Base-by-base conservation (phyloP, 1,140 invertebrate species). In the Papilio machaon region DNA sequence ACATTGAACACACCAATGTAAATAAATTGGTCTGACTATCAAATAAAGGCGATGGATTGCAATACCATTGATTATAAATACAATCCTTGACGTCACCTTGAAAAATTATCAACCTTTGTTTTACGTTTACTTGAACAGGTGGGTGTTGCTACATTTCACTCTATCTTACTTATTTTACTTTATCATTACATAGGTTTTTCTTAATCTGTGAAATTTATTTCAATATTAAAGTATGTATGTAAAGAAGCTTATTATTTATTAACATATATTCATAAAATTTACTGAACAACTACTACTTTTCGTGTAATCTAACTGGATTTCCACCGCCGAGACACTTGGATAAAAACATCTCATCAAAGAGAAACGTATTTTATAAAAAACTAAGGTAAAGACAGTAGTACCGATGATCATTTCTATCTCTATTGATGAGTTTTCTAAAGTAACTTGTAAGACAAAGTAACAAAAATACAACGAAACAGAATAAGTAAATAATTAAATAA, bases 101-200 rank as follows among this genome's bases (percentile, higher is more conserved):
- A 54, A 46, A n/a, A 75, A 54, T 76, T 52, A 76, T 52, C 74
- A 49, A 46, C 73, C 19, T 76, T 52, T 76, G 74, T 76, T 30
- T n/a, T 47, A 11, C 74, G 74, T 52, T 70, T 52, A 19, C 46
- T 76, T 76, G 23, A 2, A 76, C 74, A 76, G 74, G 47, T 76
- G 73, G 58, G 58, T 47, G 47, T 23, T 23, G n/a, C 46, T 43
- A 49, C 73, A 76, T 52, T 52, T 49, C 52, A 58, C 17, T 43
- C 4, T 7, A 43, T 73, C 38, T 30, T 30, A 30, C 23, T 30
- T 30, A 30, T 30, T 30, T 30, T 30, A 30, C 23, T 30, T 30
- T 30, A 30, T 30, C 23, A 30, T 30, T 1, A 30, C 23, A 30
- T 1, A 30, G 23, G 0, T 30, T 30, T 30, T 30, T 30, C 23